Evolutionary conservation across 2,797 vertebrate genomes (phyloP).

Genomic region (Yasuhikotakia modesta): DNA sequence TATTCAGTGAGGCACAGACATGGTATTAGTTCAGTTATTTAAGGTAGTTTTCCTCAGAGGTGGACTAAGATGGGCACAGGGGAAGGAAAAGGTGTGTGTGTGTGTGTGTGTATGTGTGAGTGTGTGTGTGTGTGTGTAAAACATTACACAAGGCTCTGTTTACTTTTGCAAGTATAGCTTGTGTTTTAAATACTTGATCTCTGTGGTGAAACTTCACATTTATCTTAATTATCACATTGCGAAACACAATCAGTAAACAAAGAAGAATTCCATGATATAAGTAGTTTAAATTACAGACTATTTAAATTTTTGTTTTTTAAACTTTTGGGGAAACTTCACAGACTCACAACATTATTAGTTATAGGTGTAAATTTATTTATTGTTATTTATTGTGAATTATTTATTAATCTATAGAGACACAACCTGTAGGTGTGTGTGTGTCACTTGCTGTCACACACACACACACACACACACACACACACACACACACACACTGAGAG

Average conservation of each 20-base stretch:
- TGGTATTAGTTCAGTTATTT: slow-evolving; percentile 58
- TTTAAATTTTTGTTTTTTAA: background rate
- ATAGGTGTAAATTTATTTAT: background rate
- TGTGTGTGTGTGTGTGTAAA: slow-evolving; percentile 55
- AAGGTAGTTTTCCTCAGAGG: slow-evolving; percentile 57
- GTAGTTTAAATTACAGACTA: background rate
- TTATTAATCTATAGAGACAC: slow-evolving; percentile 25
- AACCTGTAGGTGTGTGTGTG: slow-evolving; percentile 10
- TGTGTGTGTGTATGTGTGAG: slow-evolving; percentile 6
- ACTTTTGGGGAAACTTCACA: background rate
- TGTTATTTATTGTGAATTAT: no score
- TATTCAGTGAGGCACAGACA: background rate
- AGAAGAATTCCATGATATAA: background rate
- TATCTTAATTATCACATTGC: slow-evolving; percentile 7
- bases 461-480: slow-evolving; percentile 7
- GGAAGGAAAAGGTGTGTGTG: slow-evolving; percentile 40
- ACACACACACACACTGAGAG: slow-evolving; percentile 8
- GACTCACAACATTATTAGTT: background rate
- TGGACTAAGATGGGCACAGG: slow-evolving; percentile 43
- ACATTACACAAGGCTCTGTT: slow-evolving; percentile 18
- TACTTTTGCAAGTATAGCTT: slow-evolving; percentile 3
- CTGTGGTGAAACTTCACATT: slow-evolving; percentile 4
- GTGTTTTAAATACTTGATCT: background rate
- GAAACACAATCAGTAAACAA: background rate
- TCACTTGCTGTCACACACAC: background rate